These are phyloP conservation scores for Scophthalmus maximus DNA, from an alignment of 2,113 vertebrate species.

Conservation along the genomic window DNA sequence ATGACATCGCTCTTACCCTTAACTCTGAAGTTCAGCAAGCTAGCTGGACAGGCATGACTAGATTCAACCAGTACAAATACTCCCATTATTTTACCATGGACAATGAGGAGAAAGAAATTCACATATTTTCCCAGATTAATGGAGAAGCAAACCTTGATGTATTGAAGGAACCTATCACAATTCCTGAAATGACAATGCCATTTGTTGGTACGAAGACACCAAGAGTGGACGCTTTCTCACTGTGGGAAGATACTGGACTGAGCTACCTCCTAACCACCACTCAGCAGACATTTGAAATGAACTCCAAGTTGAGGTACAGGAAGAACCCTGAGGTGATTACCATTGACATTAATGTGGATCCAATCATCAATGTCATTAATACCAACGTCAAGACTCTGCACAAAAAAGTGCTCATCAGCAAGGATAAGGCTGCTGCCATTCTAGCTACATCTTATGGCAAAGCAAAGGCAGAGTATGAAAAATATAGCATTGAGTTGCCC, in stretches of 20 bases:
- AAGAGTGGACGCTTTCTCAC: slow-evolving; percentile 78
- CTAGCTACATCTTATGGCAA: slow-evolving; percentile 82
- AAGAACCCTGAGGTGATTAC: slow-evolving; percentile 88
- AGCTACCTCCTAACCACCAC: slow-evolving; percentile 85
- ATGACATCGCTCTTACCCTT: slow-evolving; percentile 86
- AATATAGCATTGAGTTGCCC: slow-evolving; percentile 82
- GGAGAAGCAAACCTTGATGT: slow-evolving; percentile 91
- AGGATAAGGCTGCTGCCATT: slow-evolving; percentile 77
- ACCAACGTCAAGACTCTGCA: slow-evolving; percentile 77
- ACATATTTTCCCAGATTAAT: slow-evolving; percentile 79
- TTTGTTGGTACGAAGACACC: slow-evolving; percentile 79
- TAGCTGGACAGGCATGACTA: slow-evolving; percentile 84
- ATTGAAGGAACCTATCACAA: slow-evolving; percentile 82
- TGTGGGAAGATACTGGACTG: slow-evolving; percentile 89
- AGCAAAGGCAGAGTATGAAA: slow-evolving; percentile 84
- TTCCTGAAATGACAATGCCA: slow-evolving; percentile 86
- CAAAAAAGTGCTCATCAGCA: slow-evolving; percentile 77
- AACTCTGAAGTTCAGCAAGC: slow-evolving; percentile 84
- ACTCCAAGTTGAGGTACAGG: slow-evolving; percentile 85
- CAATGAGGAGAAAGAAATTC: slow-evolving; percentile 84
- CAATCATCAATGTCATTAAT: slow-evolving; percentile 80
- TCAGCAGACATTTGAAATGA: slow-evolving; percentile 90
- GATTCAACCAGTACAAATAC: slow-evolving; percentile 93
- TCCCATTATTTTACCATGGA: slow-evolving; percentile 85
- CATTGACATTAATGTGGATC: slow-evolving; percentile 82